Conservation (phyloP, 2,113 vertebrate species). For the Chloebia gouldiae region DNA sequence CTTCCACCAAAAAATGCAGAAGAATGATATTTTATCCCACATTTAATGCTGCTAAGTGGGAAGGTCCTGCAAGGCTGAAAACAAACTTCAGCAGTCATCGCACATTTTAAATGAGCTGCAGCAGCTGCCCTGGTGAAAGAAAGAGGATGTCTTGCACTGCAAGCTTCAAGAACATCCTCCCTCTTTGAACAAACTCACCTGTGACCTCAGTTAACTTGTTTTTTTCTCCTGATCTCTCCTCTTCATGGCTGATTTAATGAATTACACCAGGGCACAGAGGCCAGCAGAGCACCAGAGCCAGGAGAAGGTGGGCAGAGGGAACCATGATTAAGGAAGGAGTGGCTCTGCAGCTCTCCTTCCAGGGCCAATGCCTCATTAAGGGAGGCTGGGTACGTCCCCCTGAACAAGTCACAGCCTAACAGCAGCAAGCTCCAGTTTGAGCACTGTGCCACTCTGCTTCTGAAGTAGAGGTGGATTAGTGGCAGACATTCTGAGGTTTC, state of each 20-base stretch:
- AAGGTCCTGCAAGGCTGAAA: neutral
- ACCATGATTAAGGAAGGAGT: neutral
- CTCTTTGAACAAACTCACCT: neutral
- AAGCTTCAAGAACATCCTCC: neutral
- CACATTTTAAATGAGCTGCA: neutral
- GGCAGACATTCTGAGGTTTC: neutral
- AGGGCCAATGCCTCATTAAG: neutral
- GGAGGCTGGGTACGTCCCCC: neutral
- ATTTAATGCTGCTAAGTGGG: neutral
- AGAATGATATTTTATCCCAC: neutral
- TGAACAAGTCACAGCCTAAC: neutral
- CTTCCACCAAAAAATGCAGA: neutral
- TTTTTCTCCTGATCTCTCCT: neutral
- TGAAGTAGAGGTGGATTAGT: neutral
- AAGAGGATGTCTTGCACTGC: fast-evolving
- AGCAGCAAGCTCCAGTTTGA: neutral
- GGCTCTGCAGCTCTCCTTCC: neutral
- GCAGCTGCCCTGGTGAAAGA: neutral
- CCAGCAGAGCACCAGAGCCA: neutral
- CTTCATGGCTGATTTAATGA: neutral
- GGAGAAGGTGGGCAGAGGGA: neutral
- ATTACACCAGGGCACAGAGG: neutral
- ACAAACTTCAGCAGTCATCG: neutral
- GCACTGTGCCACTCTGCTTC: neutral
- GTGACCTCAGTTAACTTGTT: neutral